Percentiles rank a stretch among this genome's conserved stretches.
phyloP scores from a whole-genome alignment of 2,888 invertebrate species.

The Orgyia antiqua region DNA sequence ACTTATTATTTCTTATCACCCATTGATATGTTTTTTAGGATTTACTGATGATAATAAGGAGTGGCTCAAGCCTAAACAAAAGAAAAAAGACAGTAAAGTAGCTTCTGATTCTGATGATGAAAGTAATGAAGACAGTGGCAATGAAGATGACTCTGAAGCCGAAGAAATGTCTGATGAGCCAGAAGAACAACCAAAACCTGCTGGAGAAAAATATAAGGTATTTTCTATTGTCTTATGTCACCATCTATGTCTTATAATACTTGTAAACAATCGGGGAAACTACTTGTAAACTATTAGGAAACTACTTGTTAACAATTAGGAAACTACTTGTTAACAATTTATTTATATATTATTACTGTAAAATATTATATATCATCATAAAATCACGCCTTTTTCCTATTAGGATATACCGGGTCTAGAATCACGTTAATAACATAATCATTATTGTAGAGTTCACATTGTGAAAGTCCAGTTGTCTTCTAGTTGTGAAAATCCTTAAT shows the following conservation, averaged over 20 bases:
- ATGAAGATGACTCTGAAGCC: conserved; percentile 36
- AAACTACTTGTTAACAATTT: no score
- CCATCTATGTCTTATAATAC: not conserved
- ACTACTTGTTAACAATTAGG: no score
- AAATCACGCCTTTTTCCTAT: no score
- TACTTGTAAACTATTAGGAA: no score
- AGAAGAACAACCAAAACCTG: conserved; percentile 32
- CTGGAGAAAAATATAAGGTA: conserved; percentile 61
- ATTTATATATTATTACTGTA: no score
- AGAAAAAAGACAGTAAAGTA: conserved; percentile 44
- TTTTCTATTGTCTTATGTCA: not conserved
- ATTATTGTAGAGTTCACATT: no score
- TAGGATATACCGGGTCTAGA: no score
- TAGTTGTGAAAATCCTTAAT: no score
- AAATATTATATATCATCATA: no score
- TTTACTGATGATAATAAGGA: conserved; percentile 85
- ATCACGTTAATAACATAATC: no score
- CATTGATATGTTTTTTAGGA: conserved; percentile 58
- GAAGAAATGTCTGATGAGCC: conserved; percentile 40
- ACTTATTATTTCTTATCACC: no score
- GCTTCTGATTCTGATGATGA: conserved; percentile 33
- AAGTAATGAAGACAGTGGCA: conserved; percentile 30
- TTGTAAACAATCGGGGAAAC: not conserved
- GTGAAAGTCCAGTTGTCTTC: no score
- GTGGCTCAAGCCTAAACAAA: conserved; percentile 82